Evolutionary conservation across 2,113 vertebrate species (phyloP).

Genomic region (Pogona vitticeps): DNA sequence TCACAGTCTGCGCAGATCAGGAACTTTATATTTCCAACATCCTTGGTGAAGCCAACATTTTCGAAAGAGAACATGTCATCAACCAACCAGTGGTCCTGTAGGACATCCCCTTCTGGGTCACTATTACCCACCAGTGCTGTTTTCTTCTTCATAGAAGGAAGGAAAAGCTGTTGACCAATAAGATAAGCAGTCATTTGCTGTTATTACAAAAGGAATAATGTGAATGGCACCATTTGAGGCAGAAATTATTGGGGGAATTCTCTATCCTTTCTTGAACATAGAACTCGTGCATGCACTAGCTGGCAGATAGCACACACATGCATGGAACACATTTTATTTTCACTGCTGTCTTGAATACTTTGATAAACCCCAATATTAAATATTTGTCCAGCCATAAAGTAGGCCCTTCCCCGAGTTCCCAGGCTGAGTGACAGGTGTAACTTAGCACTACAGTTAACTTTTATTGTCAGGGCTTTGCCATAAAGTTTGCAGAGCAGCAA

Average conservation of each 20-base stretch:
- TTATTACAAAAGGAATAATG: background rate
- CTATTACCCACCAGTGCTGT: constrained; percentile 73
- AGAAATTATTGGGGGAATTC: too few species aligned
- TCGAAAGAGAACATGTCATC: constrained; percentile 95
- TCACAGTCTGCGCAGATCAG: constrained; percentile 97
- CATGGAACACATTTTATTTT: too few species aligned
- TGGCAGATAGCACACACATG: background rate
- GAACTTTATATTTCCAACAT: constrained; percentile 94
- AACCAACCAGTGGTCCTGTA: constrained; percentile 92
- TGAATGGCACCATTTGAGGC: background rate
- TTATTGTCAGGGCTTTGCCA: background rate
- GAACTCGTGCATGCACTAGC: background rate
- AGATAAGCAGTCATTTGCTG: background rate
- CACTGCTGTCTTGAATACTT: background rate
- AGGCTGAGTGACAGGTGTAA: background rate
- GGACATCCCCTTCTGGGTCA: constrained; percentile 81
- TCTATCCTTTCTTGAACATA: background rate
- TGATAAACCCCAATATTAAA: background rate
- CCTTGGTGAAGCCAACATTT: constrained; percentile 95
- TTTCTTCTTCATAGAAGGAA: constrained; percentile 93
- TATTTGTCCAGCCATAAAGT: background rate
- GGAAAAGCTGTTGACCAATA: constrained; percentile 80
- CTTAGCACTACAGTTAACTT: background rate
- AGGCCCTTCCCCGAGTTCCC: background rate
- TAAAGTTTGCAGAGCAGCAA: background rate